These are phyloP conservation scores for Phylloscopus whistleri DNA, from an alignment of 2,113 vertebrate species.

Conservation along the genomic window DNA sequence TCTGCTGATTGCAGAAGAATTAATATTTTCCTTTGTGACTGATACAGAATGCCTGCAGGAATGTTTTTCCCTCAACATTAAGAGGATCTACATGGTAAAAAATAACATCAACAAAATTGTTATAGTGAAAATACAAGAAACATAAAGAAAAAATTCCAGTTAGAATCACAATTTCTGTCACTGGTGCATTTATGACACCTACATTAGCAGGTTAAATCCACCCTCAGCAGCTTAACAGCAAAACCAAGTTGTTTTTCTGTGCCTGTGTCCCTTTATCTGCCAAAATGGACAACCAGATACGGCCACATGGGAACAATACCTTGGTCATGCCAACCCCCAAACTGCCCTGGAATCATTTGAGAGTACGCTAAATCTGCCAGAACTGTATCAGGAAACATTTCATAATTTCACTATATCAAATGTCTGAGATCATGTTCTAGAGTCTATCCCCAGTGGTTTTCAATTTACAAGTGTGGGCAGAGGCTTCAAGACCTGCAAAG, in stretches of 20 bases:
- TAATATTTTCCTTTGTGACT: background rate
- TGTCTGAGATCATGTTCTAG: background rate
- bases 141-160: background rate
- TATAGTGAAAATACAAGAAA: background rate
- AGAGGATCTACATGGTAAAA: background rate
- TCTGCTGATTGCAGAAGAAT: background rate
- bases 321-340: background rate
- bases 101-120: background rate
- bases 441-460: background rate
- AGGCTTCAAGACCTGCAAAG: background rate
- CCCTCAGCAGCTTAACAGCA: background rate
- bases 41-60: background rate
- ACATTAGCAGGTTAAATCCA: background rate
- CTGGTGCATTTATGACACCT: background rate
- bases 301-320: fast-evolving
- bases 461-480: background rate
- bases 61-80: fast-evolving
- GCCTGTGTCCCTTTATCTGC: background rate
- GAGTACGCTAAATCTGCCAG: background rate
- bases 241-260: background rate
- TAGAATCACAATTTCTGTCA: background rate
- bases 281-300: background rate
- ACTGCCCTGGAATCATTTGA: background rate
- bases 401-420: background rate
- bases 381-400: background rate